These are phyloP conservation scores for Tuta absoluta DNA, from an alignment of 2,888 invertebrate species.

Conservation along the genomic window DNA sequence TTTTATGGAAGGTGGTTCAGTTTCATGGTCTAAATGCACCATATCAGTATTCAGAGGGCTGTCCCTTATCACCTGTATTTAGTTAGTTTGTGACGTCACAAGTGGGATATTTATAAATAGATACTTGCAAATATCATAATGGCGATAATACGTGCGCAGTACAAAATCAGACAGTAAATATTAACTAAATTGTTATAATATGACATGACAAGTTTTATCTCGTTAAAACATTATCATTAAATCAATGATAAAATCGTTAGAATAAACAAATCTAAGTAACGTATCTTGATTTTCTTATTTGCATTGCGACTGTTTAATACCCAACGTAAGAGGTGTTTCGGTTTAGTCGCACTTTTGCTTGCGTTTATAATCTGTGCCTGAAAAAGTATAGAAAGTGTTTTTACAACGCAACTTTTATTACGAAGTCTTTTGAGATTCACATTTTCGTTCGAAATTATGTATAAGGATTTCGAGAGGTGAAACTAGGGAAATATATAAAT, in stretches of 20 bases:
- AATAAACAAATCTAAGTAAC: background rate
- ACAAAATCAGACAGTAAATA: background rate
- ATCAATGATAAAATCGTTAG: constrained; percentile 13
- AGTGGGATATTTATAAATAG: background rate
- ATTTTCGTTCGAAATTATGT: constrained; percentile 6
- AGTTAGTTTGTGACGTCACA: background rate
- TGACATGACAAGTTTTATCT: constrained; percentile 1
- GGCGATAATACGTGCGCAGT: background rate
- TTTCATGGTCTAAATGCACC: too few relatives aligned
- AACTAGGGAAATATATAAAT: background rate
- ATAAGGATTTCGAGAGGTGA: constrained; percentile 9
- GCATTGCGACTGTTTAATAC: constrained; percentile 2
- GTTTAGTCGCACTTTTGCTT: background rate
- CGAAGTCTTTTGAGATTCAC: background rate
- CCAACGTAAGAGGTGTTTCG: background rate
- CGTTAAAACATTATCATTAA: constrained; percentile 1
- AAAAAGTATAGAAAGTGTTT: constrained; percentile 9
- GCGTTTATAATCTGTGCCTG: constrained; percentile 3
- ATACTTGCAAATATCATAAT: background rate
- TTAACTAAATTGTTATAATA: background rate
- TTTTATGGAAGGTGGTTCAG: too few relatives aligned
- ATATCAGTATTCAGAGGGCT: too few relatives aligned
- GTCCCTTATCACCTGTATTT: too few relatives aligned
- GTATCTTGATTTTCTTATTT: constrained; percentile 15
- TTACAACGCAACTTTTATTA: background rate